Evolutionary conservation across 1,140 invertebrate genomes (phyloP), one percentile per base, ranked within the genome.

Genomic region (Drosophila suzukii): DNA sequence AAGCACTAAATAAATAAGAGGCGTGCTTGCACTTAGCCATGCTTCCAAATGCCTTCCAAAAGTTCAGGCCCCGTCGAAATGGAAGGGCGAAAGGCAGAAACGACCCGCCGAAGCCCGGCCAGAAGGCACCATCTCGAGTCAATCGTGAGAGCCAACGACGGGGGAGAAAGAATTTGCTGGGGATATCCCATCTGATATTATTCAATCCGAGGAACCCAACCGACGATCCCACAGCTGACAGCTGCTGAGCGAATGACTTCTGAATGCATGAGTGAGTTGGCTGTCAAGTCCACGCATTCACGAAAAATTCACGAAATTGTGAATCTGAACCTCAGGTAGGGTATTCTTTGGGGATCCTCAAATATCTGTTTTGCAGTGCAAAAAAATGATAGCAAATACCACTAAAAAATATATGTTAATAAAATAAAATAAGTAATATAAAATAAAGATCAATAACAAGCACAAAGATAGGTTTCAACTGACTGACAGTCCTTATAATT

Each of bases 1-100:
- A 88, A 86, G 82, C 83, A 88, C 82, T 78, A 72, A 78, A 88
- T 82, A 86, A 86, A 86, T 82, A 86, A 82, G 65, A 79, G 67
- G 73, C 73, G 62, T 68, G 74, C 74, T 76, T 76, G 80, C 63
- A 53, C 53, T 53, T 55, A 57, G 56, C 47, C 46, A 38, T 43
- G 46, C 67, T 66, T 80, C 50, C 62, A 75, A 75, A 72, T 78
- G 74, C 63, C 67, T 75, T 78, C 38, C 61, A 49, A 88, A 85
- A 75, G 75, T 78, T 78, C 78, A 81, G 66, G 56, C 53, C 12
- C 36, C n/a, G 38, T 38, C 57, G 58, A 80, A 86, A 55, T 49
- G 81, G 68, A 84, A 83, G 80, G 80, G 78, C 78, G 74, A 81
- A 85, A 82, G 70, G 56, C 78, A 15, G 41, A 17, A 49, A n/a